Percentiles rank a stretch among this genome's conserved stretches.
Evolutionary conservation across 2,888 invertebrate genomes (phyloP).

Genomic region (Leptothorax acervorum): DNA sequence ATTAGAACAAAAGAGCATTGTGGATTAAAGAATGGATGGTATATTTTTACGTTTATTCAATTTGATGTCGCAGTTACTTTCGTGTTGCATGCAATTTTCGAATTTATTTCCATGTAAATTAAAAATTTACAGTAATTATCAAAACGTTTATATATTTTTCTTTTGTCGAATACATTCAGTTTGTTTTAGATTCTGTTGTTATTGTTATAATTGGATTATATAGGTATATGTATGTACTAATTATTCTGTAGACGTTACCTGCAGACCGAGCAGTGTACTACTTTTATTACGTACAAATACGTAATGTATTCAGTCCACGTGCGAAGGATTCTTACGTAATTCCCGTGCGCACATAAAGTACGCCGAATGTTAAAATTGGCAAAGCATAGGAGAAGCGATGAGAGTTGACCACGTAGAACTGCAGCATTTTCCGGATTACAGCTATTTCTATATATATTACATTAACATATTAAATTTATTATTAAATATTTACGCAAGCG

Average conservation of each 20-base stretch:
- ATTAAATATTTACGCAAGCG: neutral
- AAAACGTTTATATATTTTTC: neutral
- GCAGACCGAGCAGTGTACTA: neutral
- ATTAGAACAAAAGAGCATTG: neutral
- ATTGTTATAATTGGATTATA: neutral
- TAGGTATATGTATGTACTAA: neutral
- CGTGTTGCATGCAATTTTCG: neutral
- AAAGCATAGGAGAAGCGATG: neutral
- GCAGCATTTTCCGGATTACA: neutral
- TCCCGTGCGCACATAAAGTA: constrained; percentile 7
- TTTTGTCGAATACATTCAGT: neutral
- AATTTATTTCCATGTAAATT: constrained; percentile 18
- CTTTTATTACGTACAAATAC: neutral
- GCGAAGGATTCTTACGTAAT: constrained; percentile 40
- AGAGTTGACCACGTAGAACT: neutral
- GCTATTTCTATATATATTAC: neutral
- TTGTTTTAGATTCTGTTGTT: neutral
- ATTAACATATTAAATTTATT: constrained; percentile 3
- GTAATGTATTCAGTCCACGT: constrained; percentile 41
- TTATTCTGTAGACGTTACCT: neutral
- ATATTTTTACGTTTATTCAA: neutral
- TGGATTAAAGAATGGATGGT: neutral
- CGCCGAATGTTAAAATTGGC: constrained; percentile 10
- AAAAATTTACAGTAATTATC: neutral
- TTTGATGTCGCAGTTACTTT: neutral